phyloP scores from a whole-genome alignment of 2,113 vertebrate species.

The Verasper variegatus region DNA sequence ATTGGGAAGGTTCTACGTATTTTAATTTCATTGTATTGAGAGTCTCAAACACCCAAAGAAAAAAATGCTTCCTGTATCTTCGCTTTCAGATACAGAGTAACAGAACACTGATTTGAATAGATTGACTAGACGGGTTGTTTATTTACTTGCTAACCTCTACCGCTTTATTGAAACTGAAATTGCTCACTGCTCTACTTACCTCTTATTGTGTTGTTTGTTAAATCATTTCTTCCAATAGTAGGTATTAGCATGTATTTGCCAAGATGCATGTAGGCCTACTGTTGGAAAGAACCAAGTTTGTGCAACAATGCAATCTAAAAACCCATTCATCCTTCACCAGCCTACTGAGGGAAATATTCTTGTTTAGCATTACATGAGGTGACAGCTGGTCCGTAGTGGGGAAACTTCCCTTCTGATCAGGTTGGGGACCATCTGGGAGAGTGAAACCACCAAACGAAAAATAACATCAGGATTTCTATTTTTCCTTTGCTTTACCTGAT shows the following conservation, averaged over 20 bases:
- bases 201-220: not conserved
- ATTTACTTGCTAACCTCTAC: not conserved
- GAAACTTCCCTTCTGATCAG: slow-evolving; percentile 6
- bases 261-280: not conserved
- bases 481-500: slow-evolving; percentile 2
- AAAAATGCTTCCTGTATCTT: not conserved
- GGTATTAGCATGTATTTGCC: not conserved
- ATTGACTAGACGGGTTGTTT: not conserved
- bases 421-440: not conserved
- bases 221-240: not conserved
- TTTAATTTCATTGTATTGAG: too few relatives aligned
- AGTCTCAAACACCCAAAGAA: too few relatives aligned
- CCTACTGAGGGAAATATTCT: not conserved
- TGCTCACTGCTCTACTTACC: not conserved
- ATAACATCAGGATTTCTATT: slow-evolving; percentile 8
- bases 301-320: slow-evolving; percentile 26
- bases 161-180: not conserved
- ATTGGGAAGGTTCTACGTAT: too few relatives aligned
- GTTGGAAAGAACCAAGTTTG: slow-evolving; percentile 9
- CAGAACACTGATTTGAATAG: too few relatives aligned
- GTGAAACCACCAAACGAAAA: slow-evolving; percentile 31
- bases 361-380: not conserved
- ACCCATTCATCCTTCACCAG: not conserved
- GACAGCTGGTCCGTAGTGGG: slow-evolving; percentile 15
- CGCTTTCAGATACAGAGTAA: not conserved